Percentiles rank a stretch among this genome's conserved stretches.
These are phyloP conservation scores for Oscheius sp. DNA, from an alignment of 2,888 invertebrate species.

Conservation along the genomic window DNA sequence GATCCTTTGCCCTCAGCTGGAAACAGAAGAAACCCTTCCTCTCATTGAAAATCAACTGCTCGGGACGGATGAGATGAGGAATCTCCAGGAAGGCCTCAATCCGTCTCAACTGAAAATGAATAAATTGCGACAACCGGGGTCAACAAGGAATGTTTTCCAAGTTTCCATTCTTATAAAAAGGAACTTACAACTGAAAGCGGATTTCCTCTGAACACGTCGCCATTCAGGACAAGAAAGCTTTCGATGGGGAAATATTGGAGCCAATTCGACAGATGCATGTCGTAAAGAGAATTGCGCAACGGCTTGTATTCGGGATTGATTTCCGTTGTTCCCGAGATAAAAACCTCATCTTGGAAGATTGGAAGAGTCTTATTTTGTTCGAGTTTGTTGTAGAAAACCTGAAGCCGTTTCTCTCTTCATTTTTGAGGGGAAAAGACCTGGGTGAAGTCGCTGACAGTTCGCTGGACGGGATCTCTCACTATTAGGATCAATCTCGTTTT, in stretches of 20 bases:
- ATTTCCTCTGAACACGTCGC: constrained; percentile 88
- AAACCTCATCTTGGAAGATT: constrained; percentile 72
- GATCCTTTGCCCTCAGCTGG: constrained; percentile 57
- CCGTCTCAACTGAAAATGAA: constrained; percentile 76
- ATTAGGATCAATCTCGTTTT: constrained; percentile 89
- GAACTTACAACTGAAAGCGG: constrained; percentile 80
- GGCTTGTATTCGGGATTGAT: constrained; percentile 71
- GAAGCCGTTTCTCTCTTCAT: constrained; percentile 4
- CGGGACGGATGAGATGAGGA: constrained; percentile 79
- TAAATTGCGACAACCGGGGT: not conserved
- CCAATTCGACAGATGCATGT: constrained; percentile 89
- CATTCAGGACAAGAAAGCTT: constrained; percentile 89
- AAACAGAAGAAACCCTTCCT: constrained; percentile 93
- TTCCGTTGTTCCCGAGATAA: constrained; percentile 66
- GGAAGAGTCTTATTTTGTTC: constrained; percentile 67
- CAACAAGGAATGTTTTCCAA: not conserved
- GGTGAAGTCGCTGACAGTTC: constrained; percentile 76
- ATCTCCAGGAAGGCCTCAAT: constrained; percentile 88
- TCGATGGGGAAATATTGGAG: constrained; percentile 88
- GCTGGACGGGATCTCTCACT: constrained; percentile 91
- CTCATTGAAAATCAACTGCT: constrained; percentile 94
- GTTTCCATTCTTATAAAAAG: not conserved
- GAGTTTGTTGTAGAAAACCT: constrained; percentile 66
- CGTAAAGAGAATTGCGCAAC: constrained; percentile 82
- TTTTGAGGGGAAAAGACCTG: constrained; percentile 46